These are phyloP conservation scores for Tamandua tetradactyla DNA, from an alignment of 2,797 vertebrate species.

Conservation along the genomic window DNA sequence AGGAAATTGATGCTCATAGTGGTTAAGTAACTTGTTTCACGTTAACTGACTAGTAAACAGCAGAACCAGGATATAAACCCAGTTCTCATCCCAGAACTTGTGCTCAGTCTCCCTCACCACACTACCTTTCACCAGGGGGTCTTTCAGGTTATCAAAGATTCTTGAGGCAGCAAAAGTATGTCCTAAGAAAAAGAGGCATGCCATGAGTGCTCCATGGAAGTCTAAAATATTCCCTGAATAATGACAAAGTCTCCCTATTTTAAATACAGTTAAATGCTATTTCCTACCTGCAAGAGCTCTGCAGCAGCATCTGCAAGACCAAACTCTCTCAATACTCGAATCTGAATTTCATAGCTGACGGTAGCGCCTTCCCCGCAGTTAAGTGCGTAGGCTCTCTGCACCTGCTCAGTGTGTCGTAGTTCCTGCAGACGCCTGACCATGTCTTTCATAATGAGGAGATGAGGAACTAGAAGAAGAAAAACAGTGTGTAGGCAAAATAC, in stretches of 20 bases:
- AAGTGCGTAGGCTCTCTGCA: constrained; percentile 96
- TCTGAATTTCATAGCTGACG: constrained; percentile 97
- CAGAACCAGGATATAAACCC: not conserved
- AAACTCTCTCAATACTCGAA: constrained; percentile 96
- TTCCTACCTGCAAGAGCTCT: constrained; percentile 94
- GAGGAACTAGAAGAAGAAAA: constrained; percentile 89
- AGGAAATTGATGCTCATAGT: not conserved
- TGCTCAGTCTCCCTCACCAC: not conserved
- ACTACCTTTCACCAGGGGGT: not conserved
- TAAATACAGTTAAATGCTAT: fast-evolving
- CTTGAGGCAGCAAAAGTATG: not conserved
- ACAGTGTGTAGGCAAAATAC: not conserved
- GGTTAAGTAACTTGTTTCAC: not conserved
- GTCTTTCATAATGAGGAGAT: constrained; percentile 91
- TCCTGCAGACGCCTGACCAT: constrained; percentile 97
- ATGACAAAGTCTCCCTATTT: not conserved
- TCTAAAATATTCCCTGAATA: not conserved
- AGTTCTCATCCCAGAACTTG: not conserved
- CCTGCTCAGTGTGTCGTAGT: constrained; percentile 95
- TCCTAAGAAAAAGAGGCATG: not conserved
- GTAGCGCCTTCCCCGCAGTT: constrained; percentile 98
- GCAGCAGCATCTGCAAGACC: constrained; percentile 95
- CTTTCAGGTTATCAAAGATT: not conserved
- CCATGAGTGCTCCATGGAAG: not conserved
- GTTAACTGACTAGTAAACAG: not conserved